A percentile compares a stretch with the other conserved stretches of the same genome.
These are phyloP conservation scores for Moxostoma hubbsi DNA, from an alignment of 2,797 vertebrate species.

Conservation along the genomic window DNA sequence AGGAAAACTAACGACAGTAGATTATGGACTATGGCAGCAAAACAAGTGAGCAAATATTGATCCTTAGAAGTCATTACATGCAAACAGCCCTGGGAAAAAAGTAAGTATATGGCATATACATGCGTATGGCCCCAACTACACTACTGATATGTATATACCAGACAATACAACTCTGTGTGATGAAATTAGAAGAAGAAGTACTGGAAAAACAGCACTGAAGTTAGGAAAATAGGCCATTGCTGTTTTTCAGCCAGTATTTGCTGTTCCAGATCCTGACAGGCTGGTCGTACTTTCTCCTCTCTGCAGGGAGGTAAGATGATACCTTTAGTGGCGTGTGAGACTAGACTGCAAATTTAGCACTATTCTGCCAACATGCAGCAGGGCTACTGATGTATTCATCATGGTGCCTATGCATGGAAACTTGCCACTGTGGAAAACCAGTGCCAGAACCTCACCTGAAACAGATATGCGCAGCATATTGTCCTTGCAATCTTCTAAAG, in stretches of 20 bases:
- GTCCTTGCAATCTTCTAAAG: not conserved
- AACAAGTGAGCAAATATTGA: no score
- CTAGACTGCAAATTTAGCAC: conserved; percentile 4
- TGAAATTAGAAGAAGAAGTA: conserved; percentile 58
- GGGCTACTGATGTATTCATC: conserved; percentile 19
- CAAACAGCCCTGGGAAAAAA: no score
- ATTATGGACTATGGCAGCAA: no score
- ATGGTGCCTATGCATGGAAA: conserved; percentile 1
- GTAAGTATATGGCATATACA: no score
- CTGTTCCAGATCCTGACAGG: conserved; percentile 36
- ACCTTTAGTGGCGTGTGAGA: conserved; percentile 13
- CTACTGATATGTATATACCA: conserved; percentile 40
- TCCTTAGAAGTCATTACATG: no score
- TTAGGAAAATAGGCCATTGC: conserved; percentile 50
- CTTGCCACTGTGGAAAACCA: not conserved
- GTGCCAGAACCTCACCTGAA: not conserved
- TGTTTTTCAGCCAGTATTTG: conserved; percentile 55
- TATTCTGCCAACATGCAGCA: conserved; percentile 36
- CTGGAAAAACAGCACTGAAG: conserved; percentile 31
- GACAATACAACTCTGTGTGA: conserved; percentile 58
- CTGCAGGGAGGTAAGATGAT: conserved; percentile 48
- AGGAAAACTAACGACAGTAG: no score
- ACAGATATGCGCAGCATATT: not conserved
- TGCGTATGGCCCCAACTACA: no score
- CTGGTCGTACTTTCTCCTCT: conserved; percentile 28